Percentiles rank a stretch among this genome's conserved stretches.
Conservation (phyloP, 2,797 vertebrate genomes). For the Poecilia gillii region DNA sequence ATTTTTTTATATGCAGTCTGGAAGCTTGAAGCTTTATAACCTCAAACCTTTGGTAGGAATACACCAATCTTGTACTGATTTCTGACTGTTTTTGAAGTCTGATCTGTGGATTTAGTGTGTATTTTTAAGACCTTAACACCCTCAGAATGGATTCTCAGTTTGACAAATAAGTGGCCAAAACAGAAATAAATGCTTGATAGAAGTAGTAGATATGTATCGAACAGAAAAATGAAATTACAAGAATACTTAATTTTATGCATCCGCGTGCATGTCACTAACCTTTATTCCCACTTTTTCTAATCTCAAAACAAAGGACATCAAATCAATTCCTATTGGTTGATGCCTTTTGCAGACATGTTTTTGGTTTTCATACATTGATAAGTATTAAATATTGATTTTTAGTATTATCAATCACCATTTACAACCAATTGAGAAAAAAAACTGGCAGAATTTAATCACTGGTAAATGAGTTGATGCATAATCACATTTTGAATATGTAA, state of each 20-base stretch:
- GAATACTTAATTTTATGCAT: neutral
- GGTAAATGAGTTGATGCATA: neutral
- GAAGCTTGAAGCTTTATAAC: neutral
- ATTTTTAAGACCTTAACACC: neutral
- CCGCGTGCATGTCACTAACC: neutral
- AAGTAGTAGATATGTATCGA: neutral
- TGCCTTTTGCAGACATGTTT: neutral
- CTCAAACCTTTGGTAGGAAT: conserved; percentile 1
- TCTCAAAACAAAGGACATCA: neutral
- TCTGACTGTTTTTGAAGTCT: neutral
- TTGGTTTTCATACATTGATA: neutral
- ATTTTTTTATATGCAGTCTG: conserved; percentile 4
- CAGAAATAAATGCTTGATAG: neutral
- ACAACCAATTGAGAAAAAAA: neutral
- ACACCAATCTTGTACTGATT: neutral
- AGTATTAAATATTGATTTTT: neutral
- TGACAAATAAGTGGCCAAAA: neutral
- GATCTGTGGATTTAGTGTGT: neutral
- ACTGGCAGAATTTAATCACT: neutral
- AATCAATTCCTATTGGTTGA: neutral
- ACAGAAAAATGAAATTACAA: neutral
- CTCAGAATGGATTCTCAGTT: neutral
- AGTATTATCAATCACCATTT: neutral
- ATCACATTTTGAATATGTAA: neutral
- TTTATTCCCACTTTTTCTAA: neutral